A percentile compares a stretch with the other conserved stretches of the same genome.
Conservation (phyloP, 2,888 invertebrate species). For the Drosophila kambysellisi region DNA sequence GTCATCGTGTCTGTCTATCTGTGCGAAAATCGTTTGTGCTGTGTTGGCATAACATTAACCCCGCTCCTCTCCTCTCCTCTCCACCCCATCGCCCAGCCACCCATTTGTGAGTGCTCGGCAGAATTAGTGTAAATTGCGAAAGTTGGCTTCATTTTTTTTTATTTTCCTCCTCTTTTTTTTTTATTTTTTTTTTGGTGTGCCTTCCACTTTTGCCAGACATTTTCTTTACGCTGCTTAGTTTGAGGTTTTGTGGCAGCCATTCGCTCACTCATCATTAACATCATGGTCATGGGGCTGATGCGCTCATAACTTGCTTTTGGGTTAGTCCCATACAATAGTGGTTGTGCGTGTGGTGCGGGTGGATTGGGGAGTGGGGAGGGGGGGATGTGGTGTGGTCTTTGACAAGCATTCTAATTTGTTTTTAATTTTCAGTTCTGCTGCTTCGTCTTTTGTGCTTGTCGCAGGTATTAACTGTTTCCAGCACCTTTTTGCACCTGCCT, state of each 20-base stretch:
- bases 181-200: constrained; percentile 4
- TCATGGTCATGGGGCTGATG: constrained; percentile 48
- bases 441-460: constrained; percentile 40
- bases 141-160: constrained; percentile 31
- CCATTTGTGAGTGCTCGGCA: constrained; percentile 19
- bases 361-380: background rate
- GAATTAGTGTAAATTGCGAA: constrained; percentile 66
- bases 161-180: background rate
- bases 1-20: background rate
- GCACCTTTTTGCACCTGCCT: constrained; percentile 60
- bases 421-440: constrained; percentile 65
- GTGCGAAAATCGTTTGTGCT: constrained; percentile 23
- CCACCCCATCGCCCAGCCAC: background rate
- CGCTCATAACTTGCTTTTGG: constrained; percentile 30
- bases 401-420: constrained; percentile 66
- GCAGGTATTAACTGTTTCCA: constrained; percentile 50
- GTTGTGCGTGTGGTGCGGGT: no score
- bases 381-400: constrained; percentile 25
- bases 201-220: constrained; percentile 11
- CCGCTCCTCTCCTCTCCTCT: background rate
- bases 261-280: constrained; percentile 60
- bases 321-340: background rate
- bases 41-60: constrained; percentile 35
- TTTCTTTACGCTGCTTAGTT: constrained; percentile 33
- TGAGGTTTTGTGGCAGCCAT: constrained; percentile 45